Conservation (phyloP, 2,113 vertebrate genomes). For the Micronycteris hirsuta region DNA sequence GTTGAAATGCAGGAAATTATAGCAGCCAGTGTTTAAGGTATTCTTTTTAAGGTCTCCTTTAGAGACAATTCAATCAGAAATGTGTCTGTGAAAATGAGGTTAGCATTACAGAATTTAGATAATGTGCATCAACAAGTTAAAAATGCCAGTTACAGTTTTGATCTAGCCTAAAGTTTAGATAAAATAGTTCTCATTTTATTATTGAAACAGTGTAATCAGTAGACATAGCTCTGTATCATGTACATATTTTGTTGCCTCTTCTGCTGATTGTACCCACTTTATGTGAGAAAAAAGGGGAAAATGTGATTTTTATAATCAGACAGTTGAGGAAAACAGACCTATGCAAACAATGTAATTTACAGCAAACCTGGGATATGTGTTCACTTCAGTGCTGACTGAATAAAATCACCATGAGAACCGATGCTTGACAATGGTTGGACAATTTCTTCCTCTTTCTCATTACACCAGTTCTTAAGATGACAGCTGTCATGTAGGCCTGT, state of each 20-base stretch:
- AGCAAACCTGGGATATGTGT: conserved; percentile 22
- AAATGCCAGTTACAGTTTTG: neutral
- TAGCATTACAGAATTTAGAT: neutral
- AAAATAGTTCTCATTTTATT: neutral
- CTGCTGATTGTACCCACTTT: neutral
- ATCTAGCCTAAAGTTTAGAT: neutral
- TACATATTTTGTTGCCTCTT: conserved; percentile 3
- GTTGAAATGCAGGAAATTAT: neutral
- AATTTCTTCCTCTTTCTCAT: conserved; percentile 45
- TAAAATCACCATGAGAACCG: conserved; percentile 56
- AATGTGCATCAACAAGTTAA: neutral
- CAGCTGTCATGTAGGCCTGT: neutral
- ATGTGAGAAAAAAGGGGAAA: neutral
- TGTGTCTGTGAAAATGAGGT: neutral
- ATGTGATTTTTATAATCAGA: conserved; percentile 40
- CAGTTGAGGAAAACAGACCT: neutral
- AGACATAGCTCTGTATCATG: neutral
- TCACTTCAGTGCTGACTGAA: conserved; percentile 44
- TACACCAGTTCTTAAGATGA: conserved; percentile 15
- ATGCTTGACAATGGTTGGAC: neutral
- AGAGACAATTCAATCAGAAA: neutral
- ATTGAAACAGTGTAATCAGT: neutral
- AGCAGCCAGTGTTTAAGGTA: neutral
- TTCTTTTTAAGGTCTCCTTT: neutral
- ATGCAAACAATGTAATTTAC: neutral